phyloP scores from a whole-genome alignment of 2,797 vertebrate species.

The Remorina albescens region DNA sequence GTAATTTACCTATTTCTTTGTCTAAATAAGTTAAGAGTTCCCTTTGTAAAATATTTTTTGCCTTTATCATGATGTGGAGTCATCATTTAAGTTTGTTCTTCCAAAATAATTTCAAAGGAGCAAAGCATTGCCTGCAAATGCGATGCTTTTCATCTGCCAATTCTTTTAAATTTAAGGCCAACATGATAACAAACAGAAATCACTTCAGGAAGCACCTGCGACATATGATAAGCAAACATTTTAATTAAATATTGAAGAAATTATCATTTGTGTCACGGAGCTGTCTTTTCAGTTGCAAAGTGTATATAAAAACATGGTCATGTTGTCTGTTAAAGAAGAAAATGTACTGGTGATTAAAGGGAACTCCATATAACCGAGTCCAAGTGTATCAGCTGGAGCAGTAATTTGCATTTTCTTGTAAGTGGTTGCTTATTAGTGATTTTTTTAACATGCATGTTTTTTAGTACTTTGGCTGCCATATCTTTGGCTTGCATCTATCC shows the following conservation, averaged over 20 bases:
- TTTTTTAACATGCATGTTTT: not conserved
- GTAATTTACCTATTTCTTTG: not conserved
- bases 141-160: slow-evolving; percentile 13
- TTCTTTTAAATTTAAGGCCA: slow-evolving; percentile 59
- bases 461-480: too few species aligned
- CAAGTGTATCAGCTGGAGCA: not conserved
- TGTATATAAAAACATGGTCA: not conserved
- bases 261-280: slow-evolving; percentile 16
- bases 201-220: slow-evolving; percentile 34
- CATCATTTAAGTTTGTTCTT: slow-evolving; percentile 22
- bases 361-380: too few species aligned
- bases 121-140: not conserved
- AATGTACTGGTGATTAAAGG: too few species aligned
- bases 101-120: slow-evolving; percentile 20
- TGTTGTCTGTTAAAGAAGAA: not conserved
- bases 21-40: slow-evolving; percentile 1
- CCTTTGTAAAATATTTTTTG: not conserved
- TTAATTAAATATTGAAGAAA: not conserved
- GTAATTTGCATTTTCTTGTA: not conserved
- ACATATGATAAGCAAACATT: slow-evolving; percentile 40
- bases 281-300: slow-evolving; percentile 16
- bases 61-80: not conserved
- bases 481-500: too few species aligned
- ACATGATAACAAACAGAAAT: slow-evolving; percentile 39
- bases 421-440: not conserved